phyloP scores from a whole-genome alignment of 1,140 invertebrate genomes.

The Megathymus violae region DNA sequence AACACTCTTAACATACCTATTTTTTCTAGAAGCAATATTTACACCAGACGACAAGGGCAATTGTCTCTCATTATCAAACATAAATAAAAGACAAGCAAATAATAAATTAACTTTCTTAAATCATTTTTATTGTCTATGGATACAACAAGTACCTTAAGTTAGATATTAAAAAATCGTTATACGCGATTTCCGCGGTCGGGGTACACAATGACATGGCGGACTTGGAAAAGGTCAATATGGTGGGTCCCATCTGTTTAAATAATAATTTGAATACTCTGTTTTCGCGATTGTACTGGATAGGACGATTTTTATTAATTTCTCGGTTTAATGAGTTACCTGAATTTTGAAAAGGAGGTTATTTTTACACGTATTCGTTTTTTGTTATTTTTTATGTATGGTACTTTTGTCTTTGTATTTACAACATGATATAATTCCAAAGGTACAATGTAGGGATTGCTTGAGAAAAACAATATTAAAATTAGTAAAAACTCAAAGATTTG shows the following conservation, averaged over 20 bases:
- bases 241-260: conserved; percentile 24
- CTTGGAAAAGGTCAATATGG: conserved; percentile 18
- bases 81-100: too few relatives aligned
- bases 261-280: conserved; percentile 20
- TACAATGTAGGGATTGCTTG: too few relatives aligned
- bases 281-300: conserved; percentile 18
- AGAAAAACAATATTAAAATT: too few relatives aligned
- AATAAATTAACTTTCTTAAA: too few relatives aligned
- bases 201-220: conserved; percentile 1
- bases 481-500: too few relatives aligned
- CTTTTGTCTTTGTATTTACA: neutral
- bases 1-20: too few relatives aligned
- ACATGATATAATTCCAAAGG: too few relatives aligned
- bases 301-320: conserved; percentile 19
- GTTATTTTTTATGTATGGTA: neutral
- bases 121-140: neutral
- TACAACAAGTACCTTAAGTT: conserved; percentile 3
- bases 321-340: conserved; percentile 26
- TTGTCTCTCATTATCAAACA: too few relatives aligned
- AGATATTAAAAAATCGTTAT: neutral
- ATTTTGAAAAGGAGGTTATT: conserved; percentile 11
- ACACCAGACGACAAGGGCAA: too few relatives aligned
- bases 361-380: neutral
- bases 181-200: neutral
- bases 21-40: too few relatives aligned